phyloP scores from a whole-genome alignment of 2,888 invertebrate species.

The Timema podura region DNA sequence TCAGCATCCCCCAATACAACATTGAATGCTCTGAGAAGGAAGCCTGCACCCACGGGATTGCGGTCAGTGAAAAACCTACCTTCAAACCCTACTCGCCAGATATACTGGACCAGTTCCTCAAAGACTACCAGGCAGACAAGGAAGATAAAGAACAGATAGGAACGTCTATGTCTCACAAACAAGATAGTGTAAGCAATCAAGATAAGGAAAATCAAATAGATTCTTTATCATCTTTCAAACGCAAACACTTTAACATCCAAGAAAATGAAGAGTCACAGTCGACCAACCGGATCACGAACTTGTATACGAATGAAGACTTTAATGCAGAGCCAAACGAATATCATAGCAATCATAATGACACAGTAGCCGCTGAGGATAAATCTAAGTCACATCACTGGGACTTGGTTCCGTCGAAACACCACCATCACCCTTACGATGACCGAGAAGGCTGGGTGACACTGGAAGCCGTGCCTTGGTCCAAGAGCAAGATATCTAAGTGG shows the following conservation, averaged over 20 bases:
- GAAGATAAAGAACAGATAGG: neutral
- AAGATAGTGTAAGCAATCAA: neutral
- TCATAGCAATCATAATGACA: neutral
- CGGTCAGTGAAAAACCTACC: constrained; percentile 37
- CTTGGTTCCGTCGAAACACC: constrained; percentile 35
- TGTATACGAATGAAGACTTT: constrained; percentile 34
- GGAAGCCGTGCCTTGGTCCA: constrained; percentile 74
- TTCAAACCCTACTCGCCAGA: constrained; percentile 49
- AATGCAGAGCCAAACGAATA: constrained; percentile 16
- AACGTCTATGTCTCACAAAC: constrained; percentile 18
- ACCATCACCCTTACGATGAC: constrained; percentile 60
- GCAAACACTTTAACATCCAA: neutral
- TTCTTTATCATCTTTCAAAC: neutral
- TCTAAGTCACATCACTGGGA: constrained; percentile 37
- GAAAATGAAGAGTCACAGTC: constrained; percentile 21
- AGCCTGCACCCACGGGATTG: neutral
- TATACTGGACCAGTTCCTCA: constrained; percentile 57
- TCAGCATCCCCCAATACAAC: neutral
- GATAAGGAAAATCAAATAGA: neutral
- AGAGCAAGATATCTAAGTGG: constrained; percentile 77
- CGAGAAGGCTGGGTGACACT: constrained; percentile 73
- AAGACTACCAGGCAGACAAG: constrained; percentile 51
- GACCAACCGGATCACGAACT: constrained; percentile 35
- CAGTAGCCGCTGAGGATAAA: constrained; percentile 33
- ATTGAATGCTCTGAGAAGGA: neutral